Evolutionary conservation across 2,113 vertebrate genomes (phyloP).

Genomic region (Heptranchias perlo): DNA sequence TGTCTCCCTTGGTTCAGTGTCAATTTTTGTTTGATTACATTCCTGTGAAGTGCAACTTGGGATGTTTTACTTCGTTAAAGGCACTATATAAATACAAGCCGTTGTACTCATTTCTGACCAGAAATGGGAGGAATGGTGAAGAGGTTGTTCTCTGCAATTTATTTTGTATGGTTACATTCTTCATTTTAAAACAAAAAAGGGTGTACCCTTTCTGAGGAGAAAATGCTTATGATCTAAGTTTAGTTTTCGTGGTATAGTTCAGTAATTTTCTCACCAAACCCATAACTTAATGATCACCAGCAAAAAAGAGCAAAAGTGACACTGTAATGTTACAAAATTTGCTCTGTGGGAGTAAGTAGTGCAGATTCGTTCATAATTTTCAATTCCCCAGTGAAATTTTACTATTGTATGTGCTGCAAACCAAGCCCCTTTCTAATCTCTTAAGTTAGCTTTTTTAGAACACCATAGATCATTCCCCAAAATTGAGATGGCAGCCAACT

Average conservation of each 20-base stretch:
- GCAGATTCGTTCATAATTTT: not conserved
- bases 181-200: not conserved
- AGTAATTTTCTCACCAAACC: not conserved
- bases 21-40: not conserved
- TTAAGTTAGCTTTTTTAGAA: not conserved
- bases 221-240: not conserved
- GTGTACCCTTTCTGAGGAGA: not conserved
- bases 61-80: not conserved
- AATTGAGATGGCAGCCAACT: not conserved
- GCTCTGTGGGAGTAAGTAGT: not conserved
- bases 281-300: not conserved
- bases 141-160: not conserved
- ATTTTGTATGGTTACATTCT: not conserved
- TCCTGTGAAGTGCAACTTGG: not conserved
- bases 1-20: not conserved
- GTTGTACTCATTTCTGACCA: not conserved
- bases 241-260: not conserved
- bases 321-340: not conserved
- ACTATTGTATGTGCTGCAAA: not conserved
- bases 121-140: not conserved
- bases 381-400: not conserved
- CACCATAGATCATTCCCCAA: not conserved
- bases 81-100: not conserved
- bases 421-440: not conserved
- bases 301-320: not conserved